Conservation (phyloP, 2,113 vertebrate genomes). For the Misgurnus mizolepis region DNA sequence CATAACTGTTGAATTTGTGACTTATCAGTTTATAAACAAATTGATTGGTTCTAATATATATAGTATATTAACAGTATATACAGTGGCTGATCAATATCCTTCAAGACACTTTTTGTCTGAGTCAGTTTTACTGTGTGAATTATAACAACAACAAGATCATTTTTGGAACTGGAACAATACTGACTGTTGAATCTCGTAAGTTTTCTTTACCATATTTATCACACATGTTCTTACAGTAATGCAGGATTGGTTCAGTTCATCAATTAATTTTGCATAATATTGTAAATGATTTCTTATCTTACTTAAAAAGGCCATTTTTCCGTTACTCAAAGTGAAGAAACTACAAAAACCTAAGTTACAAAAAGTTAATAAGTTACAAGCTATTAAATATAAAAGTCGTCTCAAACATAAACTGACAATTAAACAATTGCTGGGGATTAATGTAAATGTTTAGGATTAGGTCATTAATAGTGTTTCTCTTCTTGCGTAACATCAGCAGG, state of each 20-base stretch:
- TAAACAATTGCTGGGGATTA: too few species aligned
- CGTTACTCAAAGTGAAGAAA: not conserved
- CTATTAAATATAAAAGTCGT: too few species aligned
- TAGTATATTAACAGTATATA: too few species aligned
- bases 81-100: not conserved
- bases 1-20: too few species aligned
- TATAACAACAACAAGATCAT: constrained; percentile 37
- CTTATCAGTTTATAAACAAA: too few species aligned
- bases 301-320: not conserved
- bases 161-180: constrained; percentile 52
- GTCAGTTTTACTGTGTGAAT: constrained; percentile 49
- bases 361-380: not conserved
- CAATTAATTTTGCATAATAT: not conserved
- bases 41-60: too few species aligned
- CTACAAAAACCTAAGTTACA: too few species aligned
- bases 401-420: too few species aligned
- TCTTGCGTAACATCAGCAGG: too few species aligned
- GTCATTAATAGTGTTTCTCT: too few species aligned
- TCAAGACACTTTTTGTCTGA: constrained; percentile 5
- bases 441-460: too few species aligned
- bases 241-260: too few species aligned
- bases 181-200: constrained; percentile 48
- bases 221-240: not conserved
- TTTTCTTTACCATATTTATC: not conserved
- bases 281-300: not conserved